A percentile compares a stretch with the other conserved stretches of the same genome.
phyloP scores from a whole-genome alignment of 2,888 invertebrate genomes.

The Ferrisia virgata region DNA sequence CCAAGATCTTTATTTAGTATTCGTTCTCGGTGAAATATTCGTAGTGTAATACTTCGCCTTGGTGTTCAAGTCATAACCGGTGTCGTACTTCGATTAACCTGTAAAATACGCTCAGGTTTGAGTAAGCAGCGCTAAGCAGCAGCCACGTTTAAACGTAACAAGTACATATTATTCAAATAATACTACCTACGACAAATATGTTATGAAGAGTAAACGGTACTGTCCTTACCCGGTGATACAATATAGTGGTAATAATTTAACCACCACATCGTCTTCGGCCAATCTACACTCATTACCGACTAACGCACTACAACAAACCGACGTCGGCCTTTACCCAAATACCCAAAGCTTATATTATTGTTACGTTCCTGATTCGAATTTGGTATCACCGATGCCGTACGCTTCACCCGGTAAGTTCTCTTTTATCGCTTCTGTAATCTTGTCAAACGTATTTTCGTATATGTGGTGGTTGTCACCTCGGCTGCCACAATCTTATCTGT shows the following conservation, averaged over 20 bases:
- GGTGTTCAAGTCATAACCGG: not conserved
- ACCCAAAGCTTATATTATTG: slow-evolving; percentile 4
- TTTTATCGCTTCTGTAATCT: not conserved
- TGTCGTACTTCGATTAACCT: not conserved
- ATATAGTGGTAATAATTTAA: slow-evolving; percentile 15
- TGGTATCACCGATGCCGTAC: slow-evolving; percentile 47
- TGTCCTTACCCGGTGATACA: slow-evolving; percentile 41
- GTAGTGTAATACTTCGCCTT: not conserved
- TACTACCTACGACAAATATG: slow-evolving; percentile 33
- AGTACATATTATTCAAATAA: not conserved
- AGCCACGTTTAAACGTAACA: too few species aligned
- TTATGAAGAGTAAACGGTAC: slow-evolving; percentile 45
- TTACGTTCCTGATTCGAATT: slow-evolving; percentile 34
- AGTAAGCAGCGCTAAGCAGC: not conserved
- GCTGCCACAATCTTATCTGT: not conserved
- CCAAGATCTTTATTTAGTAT: not conserved
- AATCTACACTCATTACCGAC: slow-evolving; percentile 25
- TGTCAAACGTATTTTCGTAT: not conserved
- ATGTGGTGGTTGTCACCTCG: too few species aligned
- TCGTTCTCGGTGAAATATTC: not conserved
- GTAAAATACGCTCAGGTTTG: not conserved
- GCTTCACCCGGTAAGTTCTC: slow-evolving; percentile 47
- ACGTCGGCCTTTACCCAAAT: slow-evolving; percentile 8
- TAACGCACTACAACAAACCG: not conserved
- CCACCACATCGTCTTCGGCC: not conserved